phyloP scores from a whole-genome alignment of 2,113 vertebrate genomes.

The Sturnira hondurensis region DNA sequence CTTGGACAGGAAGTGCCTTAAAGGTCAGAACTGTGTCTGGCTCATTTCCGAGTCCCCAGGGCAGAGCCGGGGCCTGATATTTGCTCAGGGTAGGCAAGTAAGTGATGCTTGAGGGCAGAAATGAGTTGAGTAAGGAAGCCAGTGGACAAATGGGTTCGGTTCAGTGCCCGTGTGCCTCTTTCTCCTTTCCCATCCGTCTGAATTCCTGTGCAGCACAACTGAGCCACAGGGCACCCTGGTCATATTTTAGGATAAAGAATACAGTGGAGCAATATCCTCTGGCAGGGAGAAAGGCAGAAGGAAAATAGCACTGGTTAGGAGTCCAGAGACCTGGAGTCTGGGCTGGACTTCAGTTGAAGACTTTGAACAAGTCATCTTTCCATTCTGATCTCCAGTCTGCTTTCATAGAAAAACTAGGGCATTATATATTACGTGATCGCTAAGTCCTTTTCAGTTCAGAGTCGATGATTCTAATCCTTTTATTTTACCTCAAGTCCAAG shows the following conservation, averaged over 20 bases:
- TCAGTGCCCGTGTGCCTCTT: background rate
- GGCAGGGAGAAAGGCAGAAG: background rate
- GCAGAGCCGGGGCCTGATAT: background rate
- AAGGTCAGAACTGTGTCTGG: background rate
- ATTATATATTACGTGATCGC: background rate
- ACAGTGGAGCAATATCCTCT: background rate
- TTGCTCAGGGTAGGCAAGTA: background rate
- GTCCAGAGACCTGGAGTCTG: background rate
- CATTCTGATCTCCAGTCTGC: background rate
- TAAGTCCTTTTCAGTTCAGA: background rate
- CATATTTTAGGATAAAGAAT: background rate
- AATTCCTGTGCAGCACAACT: background rate
- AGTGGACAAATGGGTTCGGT: background rate
- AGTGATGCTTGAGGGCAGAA: background rate
- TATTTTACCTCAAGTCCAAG: background rate
- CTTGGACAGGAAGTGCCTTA: background rate
- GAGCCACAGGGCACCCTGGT: background rate
- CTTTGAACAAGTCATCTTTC: background rate
- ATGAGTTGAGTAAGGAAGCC: background rate
- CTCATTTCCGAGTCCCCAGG: background rate
- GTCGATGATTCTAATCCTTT: background rate
- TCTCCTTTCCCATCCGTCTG: background rate
- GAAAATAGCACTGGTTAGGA: background rate
- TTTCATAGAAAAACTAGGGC: background rate
- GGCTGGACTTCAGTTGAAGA: background rate